Percentiles rank a stretch among this genome's conserved stretches.
phyloP scores from a whole-genome alignment of 1,140 invertebrate species.

The Drosophila quadrilineata region DNA sequence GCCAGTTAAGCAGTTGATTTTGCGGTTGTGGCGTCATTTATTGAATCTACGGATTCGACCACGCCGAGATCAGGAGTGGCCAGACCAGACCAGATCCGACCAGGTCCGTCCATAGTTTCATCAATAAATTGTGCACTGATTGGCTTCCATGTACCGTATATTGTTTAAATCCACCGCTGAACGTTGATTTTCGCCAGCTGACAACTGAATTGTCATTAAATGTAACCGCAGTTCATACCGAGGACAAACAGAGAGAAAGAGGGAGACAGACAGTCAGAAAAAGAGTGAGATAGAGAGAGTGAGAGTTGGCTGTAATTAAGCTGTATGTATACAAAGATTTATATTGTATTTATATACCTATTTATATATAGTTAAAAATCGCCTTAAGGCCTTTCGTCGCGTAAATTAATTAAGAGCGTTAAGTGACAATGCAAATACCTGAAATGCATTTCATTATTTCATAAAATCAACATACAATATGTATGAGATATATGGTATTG shows the following conservation, averaged over 20 bases:
- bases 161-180: constrained; percentile 7
- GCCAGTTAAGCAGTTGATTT: constrained; percentile 48
- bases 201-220: constrained; percentile 60
- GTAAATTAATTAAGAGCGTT: constrained; percentile 62
- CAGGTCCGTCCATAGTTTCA: constrained; percentile 11
- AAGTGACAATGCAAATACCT: constrained; percentile 62
- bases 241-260: neutral
- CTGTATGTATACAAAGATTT: constrained; percentile 30
- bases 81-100: neutral
- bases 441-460: constrained; percentile 68
- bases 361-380: constrained; percentile 5
- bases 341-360: constrained; percentile 27
- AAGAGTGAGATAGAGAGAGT: too few species aligned
- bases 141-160: constrained; percentile 32
- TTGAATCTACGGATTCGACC: constrained; percentile 50
- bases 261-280: too few species aligned
- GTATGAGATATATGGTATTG: too few species aligned
- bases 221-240: constrained; percentile 50
- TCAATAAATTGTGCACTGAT: constrained; percentile 64
- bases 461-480: too few species aligned
- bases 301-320: constrained; percentile 58
- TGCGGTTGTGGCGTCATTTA: constrained; percentile 55
- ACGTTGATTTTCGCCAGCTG: constrained; percentile 34
- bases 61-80: neutral
- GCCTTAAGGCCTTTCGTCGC: constrained; percentile 25